Base-by-base conservation (phyloP, 2,113 vertebrate genomes). In the Pseudorhombus dupliciocellatus region DNA sequence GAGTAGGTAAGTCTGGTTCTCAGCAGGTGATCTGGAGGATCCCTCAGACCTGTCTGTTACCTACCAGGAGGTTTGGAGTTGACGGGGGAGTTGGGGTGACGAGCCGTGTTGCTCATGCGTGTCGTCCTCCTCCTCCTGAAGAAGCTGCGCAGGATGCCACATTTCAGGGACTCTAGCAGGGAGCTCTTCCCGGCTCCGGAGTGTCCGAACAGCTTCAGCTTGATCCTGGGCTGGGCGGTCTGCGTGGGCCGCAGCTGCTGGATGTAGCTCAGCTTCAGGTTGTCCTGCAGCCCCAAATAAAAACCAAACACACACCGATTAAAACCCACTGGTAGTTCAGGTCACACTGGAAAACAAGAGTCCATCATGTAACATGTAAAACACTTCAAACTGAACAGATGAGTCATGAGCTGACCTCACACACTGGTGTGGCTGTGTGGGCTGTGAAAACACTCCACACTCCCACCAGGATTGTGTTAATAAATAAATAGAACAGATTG, bases 111-210 rank as follows among this genome's bases (percentile, higher is more conserved):
- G 82, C 94, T 92, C 52, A 97, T 89, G 2, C 96, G 92, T 14
- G 96, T 95, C 15, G 96, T 95, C 58, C 97, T 92, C 66, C 95
- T 94, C 58, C 98, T 94, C 70, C 96, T 92, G 91, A 99, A 99
- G 84, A 99, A 97, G 87, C 98, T 96, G 76, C 98, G 90, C 67
- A 99, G 89, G 74, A 99, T 95, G 52, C 98, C 97, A 0, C 98
- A 99, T 61, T 97, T 98, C 56, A 99, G 94, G 16, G 97, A 99
- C 72, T 99, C 98, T 65, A 99, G 93, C 0, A 99, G 93, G 0
- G 95, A 94, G 64, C 96, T 98, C 75, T 99, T 99, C 24, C 98
- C 98, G 0, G 96, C 70, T 0, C 95, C 95, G 0, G 94, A 93
- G 73, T 97, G 94, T 40, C 98, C 98, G 3, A 99, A 96, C 62